Evolutionary conservation across 1,140 invertebrate genomes (phyloP).

Genomic region (Reticulitermes speratus): DNA sequence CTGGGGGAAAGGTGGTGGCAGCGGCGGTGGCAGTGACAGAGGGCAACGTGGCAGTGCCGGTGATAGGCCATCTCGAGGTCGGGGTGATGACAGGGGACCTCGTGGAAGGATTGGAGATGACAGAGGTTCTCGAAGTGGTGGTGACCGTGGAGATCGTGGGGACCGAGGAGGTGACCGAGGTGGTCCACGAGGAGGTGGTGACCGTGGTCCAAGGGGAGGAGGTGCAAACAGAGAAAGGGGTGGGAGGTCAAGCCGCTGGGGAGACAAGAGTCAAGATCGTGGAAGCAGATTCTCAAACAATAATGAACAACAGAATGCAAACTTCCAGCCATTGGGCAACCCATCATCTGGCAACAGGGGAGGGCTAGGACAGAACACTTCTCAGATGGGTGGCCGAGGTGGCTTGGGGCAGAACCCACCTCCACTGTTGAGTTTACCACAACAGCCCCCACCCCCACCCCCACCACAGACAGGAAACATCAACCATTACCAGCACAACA

Average conservation of each 20-base stretch:
- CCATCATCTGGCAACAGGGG: not conserved
- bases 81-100: constrained; percentile 17
- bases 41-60: constrained; percentile 10
- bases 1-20: constrained; percentile 23
- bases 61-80: not conserved
- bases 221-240: not conserved
- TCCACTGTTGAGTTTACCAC: constrained; percentile 21
- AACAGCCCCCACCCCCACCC: not conserved
- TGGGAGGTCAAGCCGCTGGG: constrained; percentile 18
- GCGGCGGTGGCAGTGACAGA: constrained; percentile 23
- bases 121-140: constrained; percentile 11
- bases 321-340: constrained; percentile 1
- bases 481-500: not conserved
- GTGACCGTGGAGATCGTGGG: not conserved
- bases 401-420: not conserved
- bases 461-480: not conserved
- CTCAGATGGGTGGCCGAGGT: not conserved
- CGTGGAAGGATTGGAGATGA: not conserved
- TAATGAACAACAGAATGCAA: constrained; percentile 17
- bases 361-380: constrained; percentile 8
- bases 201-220: not conserved
- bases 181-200: not conserved
- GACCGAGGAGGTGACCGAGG: constrained; percentile 18
- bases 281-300: constrained; percentile 26
- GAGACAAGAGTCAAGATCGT: constrained; percentile 19